Percentiles rank a stretch among this genome's conserved stretches.
phyloP scores from a whole-genome alignment of 2,888 invertebrate species.

The Nemotelus pantherinus region DNA sequence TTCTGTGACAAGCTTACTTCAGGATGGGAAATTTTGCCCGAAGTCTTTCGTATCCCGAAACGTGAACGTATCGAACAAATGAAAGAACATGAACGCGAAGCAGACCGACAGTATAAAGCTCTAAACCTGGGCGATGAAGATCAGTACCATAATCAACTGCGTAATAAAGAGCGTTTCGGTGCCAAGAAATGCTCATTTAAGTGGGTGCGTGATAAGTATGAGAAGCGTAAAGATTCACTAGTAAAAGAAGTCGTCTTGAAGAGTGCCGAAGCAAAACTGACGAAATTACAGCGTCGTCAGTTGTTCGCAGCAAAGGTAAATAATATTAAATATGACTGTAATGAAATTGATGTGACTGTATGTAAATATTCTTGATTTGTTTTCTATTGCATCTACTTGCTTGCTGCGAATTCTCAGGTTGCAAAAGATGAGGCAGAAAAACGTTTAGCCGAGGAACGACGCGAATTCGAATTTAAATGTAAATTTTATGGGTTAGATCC shows the following conservation, averaged over 20 bases:
- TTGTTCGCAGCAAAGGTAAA: constrained; percentile 62
- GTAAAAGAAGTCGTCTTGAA: background rate
- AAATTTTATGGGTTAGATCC: constrained; percentile 62
- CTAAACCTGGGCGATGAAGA: constrained; percentile 56
- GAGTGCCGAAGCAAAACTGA: constrained; percentile 53
- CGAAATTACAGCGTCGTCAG: constrained; percentile 62
- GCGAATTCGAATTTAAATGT: constrained; percentile 62
- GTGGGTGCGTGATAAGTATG: constrained; percentile 44
- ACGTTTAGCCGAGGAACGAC: constrained; percentile 59
- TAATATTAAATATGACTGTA: too few relatives aligned
- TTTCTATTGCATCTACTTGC: background rate
- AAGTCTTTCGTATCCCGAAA: constrained; percentile 89
- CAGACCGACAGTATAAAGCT: constrained; percentile 70
- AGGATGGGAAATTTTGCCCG: constrained; percentile 61
- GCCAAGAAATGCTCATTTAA: constrained; percentile 22
- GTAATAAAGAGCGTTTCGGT: constrained; percentile 46
- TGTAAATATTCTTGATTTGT: too few relatives aligned
- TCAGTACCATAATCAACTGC: constrained; percentile 47
- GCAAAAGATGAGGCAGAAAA: constrained; percentile 63
- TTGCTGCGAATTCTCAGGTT: constrained; percentile 55
- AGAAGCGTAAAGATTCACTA: constrained; percentile 26
- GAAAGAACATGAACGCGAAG: constrained; percentile 94
- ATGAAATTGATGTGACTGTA: background rate
- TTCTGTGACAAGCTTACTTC: constrained; percentile 53
- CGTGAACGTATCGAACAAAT: constrained; percentile 93